Evolutionary conservation across 2,888 invertebrate species (phyloP), one percentile per base, ranked within the genome.

Genomic region (Scrobipalpa costella): DNA sequence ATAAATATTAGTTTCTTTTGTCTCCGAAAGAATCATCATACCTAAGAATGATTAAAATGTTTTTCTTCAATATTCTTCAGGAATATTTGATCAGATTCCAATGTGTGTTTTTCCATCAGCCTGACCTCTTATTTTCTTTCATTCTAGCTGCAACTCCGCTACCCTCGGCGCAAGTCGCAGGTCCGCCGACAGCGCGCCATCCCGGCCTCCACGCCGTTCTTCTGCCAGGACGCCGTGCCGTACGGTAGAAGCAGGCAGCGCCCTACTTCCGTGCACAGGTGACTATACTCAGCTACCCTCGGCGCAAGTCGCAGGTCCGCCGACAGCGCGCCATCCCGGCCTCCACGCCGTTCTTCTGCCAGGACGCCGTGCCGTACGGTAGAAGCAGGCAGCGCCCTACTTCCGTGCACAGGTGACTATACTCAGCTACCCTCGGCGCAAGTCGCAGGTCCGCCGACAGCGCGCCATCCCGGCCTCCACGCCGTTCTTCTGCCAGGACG

Each of bases 261-360:
- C 0, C 95, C 95, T 2, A 90, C 92, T 0, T 94, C 93, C n/a
- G 95, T 95, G 21, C 95, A 95, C 77, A 84, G 85, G 50, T 50
- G 17, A 44, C 15, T 40, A 13, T 13, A 17, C 77, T 93, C 15
- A 82, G 85, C 64, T 93, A 93, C 78, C 92, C 93, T 2, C 59
- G 74, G 19, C 81, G 87, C 49, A 86, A 85, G 68, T 86, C 86
- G 0, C 80, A 84, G 68, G 85, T 92, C n/a, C 88, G 93, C 6
- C 85, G 88, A 0, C 94, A 94, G 76, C 83, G 85, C n/a, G 79
- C 83, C 17, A 88, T 91, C 68, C 86, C 93, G 0, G 74, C 85
- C 19, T 77, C 85, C 15, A 90, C 92, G 62, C 92, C 92, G 34
- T 94, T 94, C 80, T 94, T 94, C 13, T 94, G 94, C 75, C 80